Base-by-base conservation (phyloP, 2,113 vertebrate genomes). In the Clarias batrachus region DNA sequence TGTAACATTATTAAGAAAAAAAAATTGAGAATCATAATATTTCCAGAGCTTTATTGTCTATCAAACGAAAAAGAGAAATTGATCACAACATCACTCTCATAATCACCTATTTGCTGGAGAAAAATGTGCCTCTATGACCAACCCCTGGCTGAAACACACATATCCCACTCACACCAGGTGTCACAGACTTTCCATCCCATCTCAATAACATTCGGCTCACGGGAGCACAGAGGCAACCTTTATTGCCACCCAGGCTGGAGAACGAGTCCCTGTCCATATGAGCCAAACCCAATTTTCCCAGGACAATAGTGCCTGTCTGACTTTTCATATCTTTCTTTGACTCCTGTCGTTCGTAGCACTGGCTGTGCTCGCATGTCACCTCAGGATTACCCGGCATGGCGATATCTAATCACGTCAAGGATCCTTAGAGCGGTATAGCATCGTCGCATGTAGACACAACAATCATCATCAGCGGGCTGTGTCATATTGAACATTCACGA, bases 241-340 rank as follows among this genome's bases (percentile, higher is more conserved):
- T 83, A 76, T 77, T 56, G 59, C 17, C 76, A 87, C 81, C 78
- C 77, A 63, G 86, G 78, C 88, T 63, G 19, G 41, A 83, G 90
- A 90, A 91, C 85, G 81, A 89, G 88, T 66, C 85, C 71, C 84
- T 84, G 54, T 91, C 90, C 91, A 92, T 81, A 89, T 85, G 85
- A 90, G 89, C 91, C 86, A 92, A 93, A 94, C 94, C 93, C 94
- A 95, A 94, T 94, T 94, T 94, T 89, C 13, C 25, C 30, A 83
- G 91, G 52, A 94, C 93, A 95, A 94, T 93, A 92, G 93, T 82
- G 86, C 65, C 91, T 87, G 63, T 85, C 90, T 90, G 85, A 88
- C 83, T 91, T 90, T 90, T 84, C 90, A 89, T 88, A 91, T 92
- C 89, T 86, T 89, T 88, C 91, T 81, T 85, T 56, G 76, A 54